Base-by-base conservation (phyloP, 2,888 invertebrate genomes). In the Coremacera marginata region DNA sequence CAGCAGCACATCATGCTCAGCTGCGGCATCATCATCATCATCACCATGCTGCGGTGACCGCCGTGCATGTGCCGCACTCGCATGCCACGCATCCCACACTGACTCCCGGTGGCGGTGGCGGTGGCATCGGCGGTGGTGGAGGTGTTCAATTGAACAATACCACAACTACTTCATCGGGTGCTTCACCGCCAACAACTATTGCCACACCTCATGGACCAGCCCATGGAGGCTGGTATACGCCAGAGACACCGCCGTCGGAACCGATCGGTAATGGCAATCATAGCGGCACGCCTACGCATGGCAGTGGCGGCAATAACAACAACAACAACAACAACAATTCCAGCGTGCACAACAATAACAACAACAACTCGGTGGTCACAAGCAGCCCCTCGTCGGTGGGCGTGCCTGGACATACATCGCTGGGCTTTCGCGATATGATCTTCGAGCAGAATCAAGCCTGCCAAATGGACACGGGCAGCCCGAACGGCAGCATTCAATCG, bases 221-320 rank as follows among this genome's bases (percentile, higher is more conserved):
- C 22, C 89, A 89, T 78, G 89, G 89, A 3, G 89, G 90, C 68
- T 90, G 90, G 90, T 90, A 90, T 79, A 89, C 89, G 14, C 90
- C 90, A 16, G 90, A 90, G 81, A 90, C 90, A 70, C 89, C 89
- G 73, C 89, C 90, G 5, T 87, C 87, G n/a, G 87, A 87, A 75
- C 87, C 87, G 4, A 82, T 87, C 9, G 82, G 84, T 52, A 86
- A 84, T 62, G 84, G 83, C 14, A 52, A 78, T 34, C 22, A 49
- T 37, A 55, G 62, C 57, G 77, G 79, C 74, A 73, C 79, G 49
- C 75, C 79, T 8, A 78, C 79, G 16, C 22, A 65, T 44, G 62
- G 55, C 7, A 57, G 72, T 80, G 79, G 4, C 65, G 81, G 80
- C 63, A 74, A 74, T 34, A 75, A 68, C 44, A 75, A 72, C 51